These are phyloP conservation scores for Cataglyphis albicans DNA, from an alignment of 2,888 invertebrate species.

Conservation along the genomic window DNA sequence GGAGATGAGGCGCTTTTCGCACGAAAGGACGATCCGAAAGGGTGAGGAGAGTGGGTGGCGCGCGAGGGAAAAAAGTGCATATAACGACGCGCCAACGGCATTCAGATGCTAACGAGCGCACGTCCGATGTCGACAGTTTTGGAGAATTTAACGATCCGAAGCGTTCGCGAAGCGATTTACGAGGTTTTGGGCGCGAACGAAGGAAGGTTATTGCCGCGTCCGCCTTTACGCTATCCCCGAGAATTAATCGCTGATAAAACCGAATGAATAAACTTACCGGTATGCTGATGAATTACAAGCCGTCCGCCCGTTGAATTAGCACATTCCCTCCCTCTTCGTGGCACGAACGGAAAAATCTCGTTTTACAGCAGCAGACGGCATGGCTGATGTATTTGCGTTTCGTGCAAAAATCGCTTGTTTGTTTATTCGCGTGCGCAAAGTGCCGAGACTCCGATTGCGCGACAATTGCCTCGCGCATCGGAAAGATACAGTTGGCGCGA, in stretches of 20 bases:
- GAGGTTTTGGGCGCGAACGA: conserved; percentile 47
- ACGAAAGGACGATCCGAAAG: conserved; percentile 4
- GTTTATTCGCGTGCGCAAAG: conserved; percentile 11
- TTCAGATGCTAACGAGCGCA: conserved; percentile 61
- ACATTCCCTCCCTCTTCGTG: conserved; percentile 1
- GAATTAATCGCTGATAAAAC: conserved; percentile 54
- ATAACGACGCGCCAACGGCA: conserved; percentile 45
- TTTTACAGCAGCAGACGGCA: conserved; percentile 18
- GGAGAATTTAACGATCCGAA: conserved; percentile 56
- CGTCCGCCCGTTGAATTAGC: background rate
- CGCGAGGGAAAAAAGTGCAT: background rate
- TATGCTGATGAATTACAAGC: conserved; percentile 13
- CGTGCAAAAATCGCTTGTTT: conserved; percentile 36
- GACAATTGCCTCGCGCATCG: conserved; percentile 17
- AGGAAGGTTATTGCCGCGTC: conserved; percentile 33
- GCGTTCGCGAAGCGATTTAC: conserved; percentile 57
- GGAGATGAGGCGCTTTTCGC: conserved; percentile 24
- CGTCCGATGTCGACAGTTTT: conserved; percentile 53
- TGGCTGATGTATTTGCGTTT: conserved; percentile 26
- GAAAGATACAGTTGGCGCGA: conserved; percentile 30
- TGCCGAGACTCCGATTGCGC: conserved; percentile 19
- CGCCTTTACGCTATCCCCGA: conserved; percentile 5
- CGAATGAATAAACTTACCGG: conserved; percentile 26
- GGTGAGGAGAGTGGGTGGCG: background rate
- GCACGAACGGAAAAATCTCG: background rate